Evolutionary conservation across 2,113 vertebrate species (phyloP).

Genomic region (Sebastes schlegelii): DNA sequence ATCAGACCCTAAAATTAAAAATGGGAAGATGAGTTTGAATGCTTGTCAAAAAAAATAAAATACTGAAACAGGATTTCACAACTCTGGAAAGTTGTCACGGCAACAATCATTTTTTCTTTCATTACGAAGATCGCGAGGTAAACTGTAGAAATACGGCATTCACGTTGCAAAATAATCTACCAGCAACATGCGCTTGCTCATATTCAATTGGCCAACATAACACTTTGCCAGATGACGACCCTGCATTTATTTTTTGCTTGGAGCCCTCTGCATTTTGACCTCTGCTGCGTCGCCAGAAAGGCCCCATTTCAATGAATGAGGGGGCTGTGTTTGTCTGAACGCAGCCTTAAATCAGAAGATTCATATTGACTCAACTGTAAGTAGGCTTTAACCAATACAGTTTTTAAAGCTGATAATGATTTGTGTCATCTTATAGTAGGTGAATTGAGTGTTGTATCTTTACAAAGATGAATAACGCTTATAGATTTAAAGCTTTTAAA

Average conservation of each 20-base stretch:
- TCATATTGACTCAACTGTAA: slow-evolving; percentile 7
- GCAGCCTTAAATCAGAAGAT: not conserved
- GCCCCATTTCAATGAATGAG: not conserved
- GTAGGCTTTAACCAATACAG: not conserved
- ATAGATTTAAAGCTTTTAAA: not conserved
- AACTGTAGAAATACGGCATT: not conserved
- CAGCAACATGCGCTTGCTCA: not conserved
- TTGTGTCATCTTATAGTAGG: not conserved
- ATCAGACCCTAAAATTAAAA: not conserved
- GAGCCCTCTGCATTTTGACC: not conserved
- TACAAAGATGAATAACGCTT: not conserved
- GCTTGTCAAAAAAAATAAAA: not conserved
- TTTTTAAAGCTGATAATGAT: not conserved
- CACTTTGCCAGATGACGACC: not conserved
- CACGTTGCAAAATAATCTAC: not conserved
- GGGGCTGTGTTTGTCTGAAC: not conserved
- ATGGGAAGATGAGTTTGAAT: not conserved
- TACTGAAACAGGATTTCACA: not conserved
- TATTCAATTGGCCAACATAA: not conserved
- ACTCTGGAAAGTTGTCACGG: not conserved
- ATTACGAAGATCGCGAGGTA: not conserved
- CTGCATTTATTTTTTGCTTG: not conserved
- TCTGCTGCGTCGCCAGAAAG: not conserved
- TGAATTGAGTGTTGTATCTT: not conserved
- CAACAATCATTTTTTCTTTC: not conserved